These are phyloP conservation scores for Enhydra lutris DNA, from an alignment of 2,113 vertebrate genomes.

Conservation along the genomic window DNA sequence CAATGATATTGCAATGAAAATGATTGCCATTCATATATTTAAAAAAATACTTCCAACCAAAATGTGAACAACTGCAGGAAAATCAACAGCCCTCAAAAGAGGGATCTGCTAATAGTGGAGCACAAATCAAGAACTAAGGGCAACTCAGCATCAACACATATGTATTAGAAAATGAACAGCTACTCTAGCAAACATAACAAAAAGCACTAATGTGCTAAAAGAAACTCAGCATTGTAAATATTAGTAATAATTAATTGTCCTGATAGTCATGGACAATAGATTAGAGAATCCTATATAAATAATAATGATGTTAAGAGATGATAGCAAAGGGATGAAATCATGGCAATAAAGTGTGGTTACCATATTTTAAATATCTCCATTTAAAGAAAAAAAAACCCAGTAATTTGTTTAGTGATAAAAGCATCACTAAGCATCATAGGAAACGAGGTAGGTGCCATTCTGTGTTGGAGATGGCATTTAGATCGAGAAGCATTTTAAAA, in stretches of 20 bases:
- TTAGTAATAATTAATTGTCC: neutral
- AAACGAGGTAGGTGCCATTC: neutral
- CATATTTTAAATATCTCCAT: neutral
- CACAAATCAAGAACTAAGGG: neutral
- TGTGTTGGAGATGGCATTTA: neutral
- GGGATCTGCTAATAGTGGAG: neutral
- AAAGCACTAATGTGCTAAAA: neutral
- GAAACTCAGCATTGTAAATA: neutral
- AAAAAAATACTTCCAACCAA: neutral
- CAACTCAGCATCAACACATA: accelerated
- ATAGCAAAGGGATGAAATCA: neutral
- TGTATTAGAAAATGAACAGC: neutral
- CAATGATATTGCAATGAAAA: neutral
- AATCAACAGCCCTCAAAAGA: neutral
- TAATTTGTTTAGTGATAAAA: neutral
- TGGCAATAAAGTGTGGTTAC: neutral
- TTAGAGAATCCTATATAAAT: neutral
- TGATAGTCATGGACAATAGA: neutral
- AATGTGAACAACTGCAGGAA: neutral
- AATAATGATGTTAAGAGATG: neutral
- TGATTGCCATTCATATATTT: neutral
- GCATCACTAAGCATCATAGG: neutral
- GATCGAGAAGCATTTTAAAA: neutral
- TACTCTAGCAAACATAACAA: neutral
- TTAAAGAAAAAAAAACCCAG: neutral